These are phyloP conservation scores for Palythoa grandis DNA, from an alignment of 92 coral and sea anemone species.

Conservation along the genomic window DNA sequence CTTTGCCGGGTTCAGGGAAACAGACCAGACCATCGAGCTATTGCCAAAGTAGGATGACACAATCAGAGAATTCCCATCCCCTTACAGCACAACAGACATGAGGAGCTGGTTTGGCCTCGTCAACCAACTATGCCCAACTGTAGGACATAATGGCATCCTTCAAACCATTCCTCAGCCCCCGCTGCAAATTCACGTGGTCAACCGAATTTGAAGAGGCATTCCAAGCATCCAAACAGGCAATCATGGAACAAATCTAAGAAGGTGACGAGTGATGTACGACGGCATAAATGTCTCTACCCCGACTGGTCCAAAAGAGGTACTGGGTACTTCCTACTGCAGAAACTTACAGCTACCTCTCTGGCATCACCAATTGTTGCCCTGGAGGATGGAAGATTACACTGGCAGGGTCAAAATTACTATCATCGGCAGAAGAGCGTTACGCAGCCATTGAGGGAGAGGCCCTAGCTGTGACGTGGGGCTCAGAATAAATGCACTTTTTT, in stretches of 20 bases:
- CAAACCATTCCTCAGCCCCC: neutral
- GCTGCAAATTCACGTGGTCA: neutral
- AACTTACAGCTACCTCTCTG: neutral
- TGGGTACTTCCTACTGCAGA: neutral
- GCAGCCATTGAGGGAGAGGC: neutral
- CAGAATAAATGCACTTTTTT: slow-evolving; percentile 22
- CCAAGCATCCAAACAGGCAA: too few relatives aligned
- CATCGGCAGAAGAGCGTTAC: slow-evolving; percentile 24
- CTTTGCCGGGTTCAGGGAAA: too few relatives aligned
- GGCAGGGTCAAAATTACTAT: slow-evolving; percentile 13
- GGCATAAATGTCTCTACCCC: neutral
- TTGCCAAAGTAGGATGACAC: too few relatives aligned
- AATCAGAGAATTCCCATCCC: too few relatives aligned
- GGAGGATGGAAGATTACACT: slow-evolving; percentile 7
- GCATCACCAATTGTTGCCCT: neutral
- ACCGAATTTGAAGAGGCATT: neutral
- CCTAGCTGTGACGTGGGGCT: neutral
- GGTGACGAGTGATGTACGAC: too few relatives aligned
- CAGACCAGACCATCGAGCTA: too few relatives aligned
- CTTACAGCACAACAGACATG: too few relatives aligned
- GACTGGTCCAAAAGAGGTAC: neutral
- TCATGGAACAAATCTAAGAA: too few relatives aligned
- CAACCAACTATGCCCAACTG: too few relatives aligned
- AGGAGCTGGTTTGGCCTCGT: too few relatives aligned
- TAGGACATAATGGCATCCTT: too few relatives aligned